Evolutionary conservation across 2,888 invertebrate genomes (phyloP).

Genomic region (Drosophila greeni): DNA sequence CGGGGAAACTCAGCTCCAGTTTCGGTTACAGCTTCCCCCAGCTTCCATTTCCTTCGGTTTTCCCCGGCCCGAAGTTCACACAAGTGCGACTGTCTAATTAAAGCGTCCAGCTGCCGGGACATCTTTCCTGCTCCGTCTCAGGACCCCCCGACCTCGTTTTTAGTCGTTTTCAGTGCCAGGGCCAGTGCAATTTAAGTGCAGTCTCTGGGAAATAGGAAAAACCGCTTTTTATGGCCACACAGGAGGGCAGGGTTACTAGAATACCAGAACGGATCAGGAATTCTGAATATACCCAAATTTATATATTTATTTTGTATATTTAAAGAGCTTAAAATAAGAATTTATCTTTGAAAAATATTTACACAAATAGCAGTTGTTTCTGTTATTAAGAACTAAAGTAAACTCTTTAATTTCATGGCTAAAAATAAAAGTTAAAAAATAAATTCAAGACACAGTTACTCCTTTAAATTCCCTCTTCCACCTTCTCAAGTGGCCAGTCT

Average conservation of each 20-base stretch:
- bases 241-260: not conserved
- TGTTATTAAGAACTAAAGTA: too few species aligned
- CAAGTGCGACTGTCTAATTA: conserved; percentile 66
- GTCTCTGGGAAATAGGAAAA: conserved; percentile 7
- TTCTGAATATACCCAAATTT: too few species aligned
- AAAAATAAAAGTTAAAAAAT: not conserved
- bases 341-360: too few species aligned
- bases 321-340: too few species aligned
- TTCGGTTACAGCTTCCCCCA: conserved; percentile 11
- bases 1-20: conserved; percentile 8
- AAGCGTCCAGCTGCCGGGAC: conserved; percentile 55
- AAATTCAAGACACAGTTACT: not conserved
- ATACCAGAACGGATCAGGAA: too few species aligned
- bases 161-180: not conserved
- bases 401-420: not conserved
- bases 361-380: too few species aligned
- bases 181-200: conserved; percentile 50
- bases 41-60: conserved; percentile 6
- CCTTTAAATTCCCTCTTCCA: not conserved
- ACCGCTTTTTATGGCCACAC: conserved; percentile 10
- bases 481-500: conserved; percentile 14
- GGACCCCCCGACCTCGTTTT: too few species aligned
- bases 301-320: too few species aligned
- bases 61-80: conserved; percentile 51
- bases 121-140: conserved; percentile 43